These are phyloP conservation scores for Psittacula derbiana DNA, from an alignment of 2,797 vertebrate species.

Conservation along the genomic window DNA sequence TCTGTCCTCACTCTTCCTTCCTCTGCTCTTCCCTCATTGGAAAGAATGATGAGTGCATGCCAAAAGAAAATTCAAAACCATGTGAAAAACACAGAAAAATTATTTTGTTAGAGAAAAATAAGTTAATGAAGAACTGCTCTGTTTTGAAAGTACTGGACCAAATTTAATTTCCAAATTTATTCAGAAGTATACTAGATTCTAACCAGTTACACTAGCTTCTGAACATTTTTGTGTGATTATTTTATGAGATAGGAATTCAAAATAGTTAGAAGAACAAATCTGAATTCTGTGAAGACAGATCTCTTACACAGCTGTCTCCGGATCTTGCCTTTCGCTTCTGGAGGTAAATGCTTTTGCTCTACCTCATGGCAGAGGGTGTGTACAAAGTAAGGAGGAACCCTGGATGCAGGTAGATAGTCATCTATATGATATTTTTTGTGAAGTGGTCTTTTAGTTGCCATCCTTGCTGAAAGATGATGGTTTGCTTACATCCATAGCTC, in stretches of 20 bases:
- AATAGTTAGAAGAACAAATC: not conserved
- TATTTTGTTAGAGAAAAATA: slow-evolving; percentile 21
- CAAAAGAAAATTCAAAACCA: slow-evolving; percentile 34
- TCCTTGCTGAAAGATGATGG: not conserved
- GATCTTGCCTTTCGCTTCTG: not conserved
- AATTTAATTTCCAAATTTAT: slow-evolving; percentile 4
- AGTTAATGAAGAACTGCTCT: slow-evolving; percentile 23
- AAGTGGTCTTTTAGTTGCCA: not conserved
- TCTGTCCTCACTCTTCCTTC: slow-evolving; percentile 21
- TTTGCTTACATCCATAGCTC: not conserved
- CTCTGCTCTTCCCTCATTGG: not conserved
- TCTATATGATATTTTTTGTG: not conserved
- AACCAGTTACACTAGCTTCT: not conserved
- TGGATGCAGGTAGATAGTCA: not conserved
- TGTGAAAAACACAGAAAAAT: slow-evolving; percentile 19
- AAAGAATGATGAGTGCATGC: slow-evolving; percentile 28
- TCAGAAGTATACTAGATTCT: not conserved
- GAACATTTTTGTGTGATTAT: not conserved
- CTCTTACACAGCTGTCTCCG: not conserved
- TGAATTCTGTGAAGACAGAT: not conserved
- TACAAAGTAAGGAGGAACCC: not conserved
- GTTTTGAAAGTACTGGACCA: not conserved
- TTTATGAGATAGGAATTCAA: not conserved
- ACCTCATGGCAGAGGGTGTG: not conserved
- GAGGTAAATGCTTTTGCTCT: not conserved